Percentiles rank a stretch among this genome's conserved stretches.
Evolutionary conservation across 2,888 invertebrate species (phyloP).

Genomic region (Portevinia maculata): DNA sequence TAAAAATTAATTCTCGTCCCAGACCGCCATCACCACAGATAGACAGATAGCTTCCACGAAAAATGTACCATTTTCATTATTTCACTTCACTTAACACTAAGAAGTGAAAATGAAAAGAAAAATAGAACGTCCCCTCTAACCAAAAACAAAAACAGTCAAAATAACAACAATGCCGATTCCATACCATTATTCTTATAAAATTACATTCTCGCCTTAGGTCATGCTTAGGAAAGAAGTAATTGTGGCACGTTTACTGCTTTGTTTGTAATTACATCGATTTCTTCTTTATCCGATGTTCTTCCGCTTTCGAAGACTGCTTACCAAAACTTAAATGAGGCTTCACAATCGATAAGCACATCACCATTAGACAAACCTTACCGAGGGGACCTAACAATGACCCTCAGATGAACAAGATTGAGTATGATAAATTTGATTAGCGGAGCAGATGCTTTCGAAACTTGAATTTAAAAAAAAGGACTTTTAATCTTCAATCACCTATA

Average conservation of each 20-base stretch:
- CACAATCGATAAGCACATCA: slow-evolving; percentile 39
- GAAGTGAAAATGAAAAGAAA: slow-evolving; percentile 8
- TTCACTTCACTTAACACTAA: slow-evolving; percentile 53
- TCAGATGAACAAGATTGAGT: slow-evolving; percentile 49
- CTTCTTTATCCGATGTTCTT: slow-evolving; percentile 1
- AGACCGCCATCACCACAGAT: slow-evolving; percentile 35
- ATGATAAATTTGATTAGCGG: slow-evolving; percentile 65
- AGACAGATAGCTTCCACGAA: slow-evolving; percentile 50
- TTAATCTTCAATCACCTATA: slow-evolving; percentile 47
- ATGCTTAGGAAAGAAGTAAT: slow-evolving; percentile 60
- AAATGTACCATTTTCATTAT: slow-evolving; percentile 31
- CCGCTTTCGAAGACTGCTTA: not conserved
- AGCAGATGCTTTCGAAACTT: slow-evolving; percentile 59
- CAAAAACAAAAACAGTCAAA: slow-evolving; percentile 11
- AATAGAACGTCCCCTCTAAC: slow-evolving; percentile 16
- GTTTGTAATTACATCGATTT: slow-evolving; percentile 58
- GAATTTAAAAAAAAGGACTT: slow-evolving; percentile 42
- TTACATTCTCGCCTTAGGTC: slow-evolving; percentile 63
- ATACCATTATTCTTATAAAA: slow-evolving; percentile 64
- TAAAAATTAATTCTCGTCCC: slow-evolving; percentile 68
- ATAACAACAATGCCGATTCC: slow-evolving; percentile 59
- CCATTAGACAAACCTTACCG: not conserved
- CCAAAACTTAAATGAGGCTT: slow-evolving; percentile 48
- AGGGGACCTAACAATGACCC: slow-evolving; percentile 40
- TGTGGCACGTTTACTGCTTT: slow-evolving; percentile 70